Base-by-base conservation (phyloP, 53 echinoderm and acorn worm genomes). In the Henricia sp. region DNA sequence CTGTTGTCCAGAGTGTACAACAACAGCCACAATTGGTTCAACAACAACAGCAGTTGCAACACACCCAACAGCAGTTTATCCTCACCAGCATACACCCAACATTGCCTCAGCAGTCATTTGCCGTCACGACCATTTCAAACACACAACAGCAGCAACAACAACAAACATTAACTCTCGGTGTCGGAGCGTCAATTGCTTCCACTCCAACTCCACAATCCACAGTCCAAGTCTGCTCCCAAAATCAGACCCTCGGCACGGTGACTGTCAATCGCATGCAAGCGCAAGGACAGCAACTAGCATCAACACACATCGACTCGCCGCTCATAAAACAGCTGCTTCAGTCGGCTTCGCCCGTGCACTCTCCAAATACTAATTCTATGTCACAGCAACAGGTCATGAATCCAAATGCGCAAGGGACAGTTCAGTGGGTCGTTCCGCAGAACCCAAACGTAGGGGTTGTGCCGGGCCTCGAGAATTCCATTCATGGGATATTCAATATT, bases 261-360 rank as follows among this genome's bases (percentile, higher is more conserved):
- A 38, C 80, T n/a, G 10, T 73, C n/a, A 60, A 62, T 50, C 80
- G 32, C 19, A 29, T 63, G 27, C 80, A 43, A 60, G 32, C 16
- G 32, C 80, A 50, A 80, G 64, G 50, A 30, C 80, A 80, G 80
- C 80, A 70, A 33, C 1, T 70, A 0, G 26, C 84, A 28, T 55
- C 87, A 20, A 52, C 89, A 13, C 89, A 84, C 67, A 89, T 80
- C 32, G 97, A 99, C 50, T 93, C 99, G 37, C 94, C 99, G 21
- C 82, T 99, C 5, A 99, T 99, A 36, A 99, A 99, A 70, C 85
- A 87, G 82, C 82, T 99, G n/a, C 89, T 99, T 2, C 92, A 99
- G 75, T 88, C 91, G n/a, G 87, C 88, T 19, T 85, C 96, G 2
- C 71, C 87, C n/a, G 75, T 93, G 13, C 89, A 87, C 37, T 78